These are phyloP conservation scores for Antheraea pernyi DNA, from an alignment of 1,140 invertebrate species.

Conservation along the genomic window DNA sequence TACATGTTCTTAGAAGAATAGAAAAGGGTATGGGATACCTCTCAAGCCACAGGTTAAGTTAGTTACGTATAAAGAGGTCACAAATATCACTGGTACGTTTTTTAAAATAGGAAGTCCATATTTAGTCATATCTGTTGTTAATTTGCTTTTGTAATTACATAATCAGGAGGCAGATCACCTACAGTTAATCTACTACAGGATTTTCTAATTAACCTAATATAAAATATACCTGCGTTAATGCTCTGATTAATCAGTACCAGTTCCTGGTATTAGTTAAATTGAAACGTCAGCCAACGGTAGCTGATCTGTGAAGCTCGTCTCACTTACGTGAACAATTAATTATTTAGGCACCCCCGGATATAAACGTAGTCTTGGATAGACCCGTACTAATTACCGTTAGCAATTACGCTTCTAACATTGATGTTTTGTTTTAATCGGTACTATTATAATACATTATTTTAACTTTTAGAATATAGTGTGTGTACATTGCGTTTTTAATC, in stretches of 20 bases:
- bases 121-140: background rate
- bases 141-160: background rate
- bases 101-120: no score
- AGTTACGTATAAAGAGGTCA: no score
- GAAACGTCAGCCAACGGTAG: conserved; percentile 15
- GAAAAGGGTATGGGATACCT: no score
- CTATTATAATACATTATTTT: no score
- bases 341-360: background rate
- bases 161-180: no score
- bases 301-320: conserved; percentile 9
- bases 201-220: background rate
- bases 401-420: no score
- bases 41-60: no score
- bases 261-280: conserved; percentile 10
- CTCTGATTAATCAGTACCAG: conserved; percentile 18
- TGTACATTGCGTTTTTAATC: no score
- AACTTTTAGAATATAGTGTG: no score
- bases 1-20: no score
- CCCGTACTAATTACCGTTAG: background rate
- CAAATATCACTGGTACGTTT: no score
- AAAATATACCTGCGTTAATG: conserved; percentile 7
- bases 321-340: background rate
- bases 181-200: background rate
- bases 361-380: background rate
- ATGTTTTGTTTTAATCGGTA: no score